These are phyloP conservation scores for Gymnoscopelus microlampas DNA, from an alignment of 2,797 vertebrate genomes.

Conservation along the genomic window DNA sequence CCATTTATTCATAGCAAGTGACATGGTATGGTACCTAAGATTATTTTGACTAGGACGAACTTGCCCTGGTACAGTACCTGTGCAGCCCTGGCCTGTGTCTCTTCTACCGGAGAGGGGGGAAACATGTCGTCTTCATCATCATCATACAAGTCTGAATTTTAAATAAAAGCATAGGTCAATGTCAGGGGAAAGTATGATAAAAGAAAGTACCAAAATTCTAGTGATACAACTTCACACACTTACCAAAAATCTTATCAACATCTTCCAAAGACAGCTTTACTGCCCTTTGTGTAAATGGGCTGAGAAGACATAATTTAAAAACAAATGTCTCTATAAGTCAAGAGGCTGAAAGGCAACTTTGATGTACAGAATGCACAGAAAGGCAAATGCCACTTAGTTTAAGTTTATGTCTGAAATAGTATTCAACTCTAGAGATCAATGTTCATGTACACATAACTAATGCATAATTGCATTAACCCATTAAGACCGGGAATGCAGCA, in stretches of 20 bases:
- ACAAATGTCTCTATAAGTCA: background rate
- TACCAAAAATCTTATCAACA: slow-evolving; percentile 76
- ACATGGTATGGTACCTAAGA: too few relatives aligned
- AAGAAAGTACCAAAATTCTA: background rate
- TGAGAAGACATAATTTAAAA: slow-evolving; percentile 49
- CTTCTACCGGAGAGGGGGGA: slow-evolving; percentile 24
- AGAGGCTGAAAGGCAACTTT: background rate
- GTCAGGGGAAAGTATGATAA: background rate
- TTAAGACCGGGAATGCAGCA: too few relatives aligned
- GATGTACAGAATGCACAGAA: background rate
- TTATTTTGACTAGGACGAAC: too few relatives aligned
- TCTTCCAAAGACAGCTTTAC: slow-evolving; percentile 46
- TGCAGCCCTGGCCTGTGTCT: background rate
- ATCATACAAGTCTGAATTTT: slow-evolving; percentile 53
- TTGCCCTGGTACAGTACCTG: background rate
- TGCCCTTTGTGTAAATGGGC: slow-evolving; percentile 42
- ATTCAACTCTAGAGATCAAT: background rate
- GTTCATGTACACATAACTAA: too few relatives aligned
- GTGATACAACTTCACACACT: slow-evolving; percentile 1
- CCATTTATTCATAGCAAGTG: too few relatives aligned
- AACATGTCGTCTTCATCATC: slow-evolving; percentile 9
- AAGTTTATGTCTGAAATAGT: background rate
- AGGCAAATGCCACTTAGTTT: background rate
- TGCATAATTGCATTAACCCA: too few relatives aligned
- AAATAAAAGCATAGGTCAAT: background rate